phyloP scores from a whole-genome alignment of 2,113 vertebrate genomes.

The Lanius collurio region DNA sequence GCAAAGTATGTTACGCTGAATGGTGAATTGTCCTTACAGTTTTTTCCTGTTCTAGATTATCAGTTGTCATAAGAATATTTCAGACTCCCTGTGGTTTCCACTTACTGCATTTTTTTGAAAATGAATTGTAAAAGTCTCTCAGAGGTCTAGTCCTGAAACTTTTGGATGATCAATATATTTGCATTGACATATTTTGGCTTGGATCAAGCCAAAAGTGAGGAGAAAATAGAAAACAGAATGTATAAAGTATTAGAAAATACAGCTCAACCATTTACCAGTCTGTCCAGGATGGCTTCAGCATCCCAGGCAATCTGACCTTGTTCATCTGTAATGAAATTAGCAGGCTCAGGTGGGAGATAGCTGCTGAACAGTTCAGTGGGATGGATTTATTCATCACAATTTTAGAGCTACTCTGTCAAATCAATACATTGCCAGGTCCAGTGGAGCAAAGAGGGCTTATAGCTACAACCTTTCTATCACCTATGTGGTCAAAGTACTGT shows the following conservation, averaged over 20 bases:
- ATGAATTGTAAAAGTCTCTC: background rate
- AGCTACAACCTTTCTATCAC: background rate
- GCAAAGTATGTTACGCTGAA: conserved; percentile 61
- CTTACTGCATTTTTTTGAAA: conserved; percentile 31
- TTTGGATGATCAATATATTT: background rate
- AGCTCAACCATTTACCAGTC: background rate
- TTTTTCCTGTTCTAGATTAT: conserved; percentile 63
- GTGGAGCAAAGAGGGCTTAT: background rate
- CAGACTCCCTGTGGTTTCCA: conserved; percentile 9
- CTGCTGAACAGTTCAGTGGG: background rate
- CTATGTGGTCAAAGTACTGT: background rate
- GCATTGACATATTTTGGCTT: background rate
- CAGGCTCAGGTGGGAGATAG: background rate
- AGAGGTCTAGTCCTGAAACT: background rate
- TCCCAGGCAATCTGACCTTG: background rate
- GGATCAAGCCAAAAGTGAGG: background rate
- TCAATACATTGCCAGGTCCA: background rate
- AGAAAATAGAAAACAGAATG: background rate
- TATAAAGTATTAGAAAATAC: background rate
- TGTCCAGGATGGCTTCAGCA: background rate
- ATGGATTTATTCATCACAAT: conserved; percentile 20
- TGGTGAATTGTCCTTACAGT: conserved; percentile 54
- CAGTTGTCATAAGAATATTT: conserved; percentile 60
- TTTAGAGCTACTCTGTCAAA: background rate
- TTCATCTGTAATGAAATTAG: conserved; percentile 37